Evolutionary conservation across 2,888 invertebrate genomes (phyloP).

Genomic region (Tanypteryx hageni): DNA sequence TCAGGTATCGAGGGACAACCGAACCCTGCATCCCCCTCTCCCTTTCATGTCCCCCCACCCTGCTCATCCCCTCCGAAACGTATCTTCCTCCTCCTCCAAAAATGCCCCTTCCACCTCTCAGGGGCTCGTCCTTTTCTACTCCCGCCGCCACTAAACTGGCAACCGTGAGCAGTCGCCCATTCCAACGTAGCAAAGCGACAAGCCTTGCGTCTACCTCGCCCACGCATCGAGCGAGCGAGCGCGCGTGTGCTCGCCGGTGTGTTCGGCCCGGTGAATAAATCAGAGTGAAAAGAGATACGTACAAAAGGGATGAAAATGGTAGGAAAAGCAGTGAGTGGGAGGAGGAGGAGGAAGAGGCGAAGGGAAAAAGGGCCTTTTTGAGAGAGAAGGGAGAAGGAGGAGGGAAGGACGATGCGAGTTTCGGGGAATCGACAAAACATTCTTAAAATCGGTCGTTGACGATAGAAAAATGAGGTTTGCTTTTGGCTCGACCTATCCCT

Average conservation of each 20-base stretch:
- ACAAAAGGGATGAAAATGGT: neutral
- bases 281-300: conserved; percentile 19
- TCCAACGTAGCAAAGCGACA: neutral
- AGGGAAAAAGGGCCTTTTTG: neutral
- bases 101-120: neutral
- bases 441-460: conserved; percentile 19
- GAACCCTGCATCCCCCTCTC: neutral
- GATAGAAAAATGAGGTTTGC: conserved; percentile 28
- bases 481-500: neutral
- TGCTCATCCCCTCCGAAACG: neutral
- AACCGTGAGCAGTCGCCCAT: neutral
- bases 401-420: neutral
- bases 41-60: neutral
- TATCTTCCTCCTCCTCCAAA: neutral
- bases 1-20: conserved; percentile 22
- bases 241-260: no score
- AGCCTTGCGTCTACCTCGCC: neutral
- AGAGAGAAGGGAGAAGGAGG: neutral
- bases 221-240: neutral
- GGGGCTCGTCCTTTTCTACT: neutral
- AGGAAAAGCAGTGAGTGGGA: neutral
- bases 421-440: no score
- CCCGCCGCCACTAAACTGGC: neutral
- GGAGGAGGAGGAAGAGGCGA: neutral
- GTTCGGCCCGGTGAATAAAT: conserved; percentile 12